Conservation (phyloP, 2,113 vertebrate species). For the Bombycilla garrulus region DNA sequence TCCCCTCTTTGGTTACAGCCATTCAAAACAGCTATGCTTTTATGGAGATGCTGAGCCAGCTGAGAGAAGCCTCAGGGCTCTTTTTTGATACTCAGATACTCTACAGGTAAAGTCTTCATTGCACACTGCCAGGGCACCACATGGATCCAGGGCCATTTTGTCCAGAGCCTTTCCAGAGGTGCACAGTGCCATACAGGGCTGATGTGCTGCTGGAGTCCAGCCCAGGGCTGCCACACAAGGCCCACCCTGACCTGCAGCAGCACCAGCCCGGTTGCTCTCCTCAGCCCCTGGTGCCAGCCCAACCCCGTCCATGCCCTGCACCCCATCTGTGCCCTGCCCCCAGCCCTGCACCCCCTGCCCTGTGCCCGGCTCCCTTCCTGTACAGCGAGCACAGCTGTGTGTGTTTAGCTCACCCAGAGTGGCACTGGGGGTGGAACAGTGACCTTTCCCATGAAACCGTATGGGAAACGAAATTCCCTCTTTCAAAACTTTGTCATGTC, state of each 20-base stretch:
- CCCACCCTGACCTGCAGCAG: neutral
- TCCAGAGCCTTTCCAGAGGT: neutral
- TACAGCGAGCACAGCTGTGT: neutral
- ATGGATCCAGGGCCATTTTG: rapidly evolving
- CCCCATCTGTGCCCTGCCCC: neutral
- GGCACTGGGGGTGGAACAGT: neutral
- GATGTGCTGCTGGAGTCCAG: neutral
- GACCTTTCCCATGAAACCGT: conserved; percentile 35
- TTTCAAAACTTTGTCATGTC: conserved; percentile 72
- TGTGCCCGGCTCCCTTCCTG: neutral
- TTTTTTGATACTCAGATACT: neutral
- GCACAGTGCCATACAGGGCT: neutral
- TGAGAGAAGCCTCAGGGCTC: neutral
- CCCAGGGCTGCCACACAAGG: neutral
- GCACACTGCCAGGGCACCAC: neutral
- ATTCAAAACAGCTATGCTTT: neutral
- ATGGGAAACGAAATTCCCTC: conserved; percentile 52
- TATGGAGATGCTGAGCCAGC: neutral
- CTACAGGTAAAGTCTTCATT: neutral
- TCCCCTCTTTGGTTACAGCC: neutral
- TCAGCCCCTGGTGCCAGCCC: neutral
- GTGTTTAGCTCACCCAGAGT: conserved; percentile 4
- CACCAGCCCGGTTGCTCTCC: neutral
- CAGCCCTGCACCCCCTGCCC: neutral
- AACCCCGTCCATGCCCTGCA: neutral